Base-by-base conservation (phyloP, 1,140 invertebrate genomes). In the Caenorhabditis brenneri region DNA sequence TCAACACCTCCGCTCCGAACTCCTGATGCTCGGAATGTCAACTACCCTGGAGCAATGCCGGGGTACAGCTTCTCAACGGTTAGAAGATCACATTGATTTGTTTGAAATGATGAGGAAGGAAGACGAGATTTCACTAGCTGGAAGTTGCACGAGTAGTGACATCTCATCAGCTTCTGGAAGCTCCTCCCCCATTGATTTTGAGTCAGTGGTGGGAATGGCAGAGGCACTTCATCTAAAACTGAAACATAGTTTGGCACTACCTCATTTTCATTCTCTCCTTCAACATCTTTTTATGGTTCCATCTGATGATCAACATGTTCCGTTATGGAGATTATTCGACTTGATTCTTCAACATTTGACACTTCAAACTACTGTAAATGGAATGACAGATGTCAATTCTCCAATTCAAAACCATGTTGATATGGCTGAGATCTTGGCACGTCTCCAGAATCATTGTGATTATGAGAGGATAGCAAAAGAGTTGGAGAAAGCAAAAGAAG, bases 21-120 rank as follows among this genome's bases (percentile, higher is more conserved):
- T 99, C 82, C 92, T 99, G 4, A 97, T 98, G 96, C 92, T 99
- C 42, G 97, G 97, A 7, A 96, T 99, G 84, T 95, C 97, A 15
- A 58, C 36, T 97, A 98, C 91, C 92, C 97, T 42, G 92, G 96
- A 82, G 93, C 79, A 80, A 58, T 49, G 88, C 27, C 84, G 88
- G 5, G 69, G 80, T 27, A 74, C 79, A 15, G 86, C 87, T 82
- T 88, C 87, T 27, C 84, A 86, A 5, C 79, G 87, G 16, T 42
- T 90, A n/a, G 87, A 89, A 29, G 89, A 90, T 80, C 94, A 94
- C 92, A 92, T 94, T 81, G 97, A 98, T 91, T 97, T 98, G 91
- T 99, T 99, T 92, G 97, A 99, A 91, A 97, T 98, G 95, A 95
- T 98, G 24, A 93, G 97, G 80, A 95, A 94, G 89, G 97, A 98